Percentiles rank a stretch among this genome's conserved stretches.
These are phyloP conservation scores for Acomys russatus DNA, from an alignment of 2,797 vertebrate species.

Conservation along the genomic window DNA sequence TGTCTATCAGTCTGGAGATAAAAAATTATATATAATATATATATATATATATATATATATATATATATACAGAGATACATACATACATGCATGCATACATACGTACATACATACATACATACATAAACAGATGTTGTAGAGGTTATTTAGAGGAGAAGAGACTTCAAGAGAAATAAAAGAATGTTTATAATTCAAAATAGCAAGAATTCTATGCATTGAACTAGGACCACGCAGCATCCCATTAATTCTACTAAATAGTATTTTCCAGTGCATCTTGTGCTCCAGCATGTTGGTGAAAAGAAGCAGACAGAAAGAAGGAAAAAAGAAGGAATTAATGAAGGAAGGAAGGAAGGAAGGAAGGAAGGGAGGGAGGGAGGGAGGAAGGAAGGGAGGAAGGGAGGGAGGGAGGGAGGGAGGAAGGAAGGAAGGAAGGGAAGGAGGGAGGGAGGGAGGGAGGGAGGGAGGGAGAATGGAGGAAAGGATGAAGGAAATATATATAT, in stretches of 20 bases:
- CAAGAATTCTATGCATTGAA: neutral
- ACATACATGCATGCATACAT: no score
- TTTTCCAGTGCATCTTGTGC: neutral
- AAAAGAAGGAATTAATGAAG: neutral
- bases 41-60: no score
- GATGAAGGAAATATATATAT: neutral
- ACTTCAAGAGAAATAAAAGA: neutral
- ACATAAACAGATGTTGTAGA: neutral
- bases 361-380: neutral
- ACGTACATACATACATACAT: no score
- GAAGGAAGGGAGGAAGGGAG: no score
- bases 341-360: neutral
- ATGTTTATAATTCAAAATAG: neutral
- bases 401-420: neutral
- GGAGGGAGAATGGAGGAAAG: neutral
- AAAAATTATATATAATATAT: neutral
- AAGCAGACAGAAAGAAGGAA: neutral
- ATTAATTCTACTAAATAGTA: neutral
- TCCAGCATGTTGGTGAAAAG: neutral
- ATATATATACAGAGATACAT: no score
- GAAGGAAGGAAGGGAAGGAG: neutral
- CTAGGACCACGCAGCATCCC: neutral
- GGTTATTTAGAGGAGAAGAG: neutral
- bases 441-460: neutral
- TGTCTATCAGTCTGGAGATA: neutral